Evolutionary conservation across 1,140 invertebrate genomes (phyloP).

Genomic region (Helicoverpa armigera): DNA sequence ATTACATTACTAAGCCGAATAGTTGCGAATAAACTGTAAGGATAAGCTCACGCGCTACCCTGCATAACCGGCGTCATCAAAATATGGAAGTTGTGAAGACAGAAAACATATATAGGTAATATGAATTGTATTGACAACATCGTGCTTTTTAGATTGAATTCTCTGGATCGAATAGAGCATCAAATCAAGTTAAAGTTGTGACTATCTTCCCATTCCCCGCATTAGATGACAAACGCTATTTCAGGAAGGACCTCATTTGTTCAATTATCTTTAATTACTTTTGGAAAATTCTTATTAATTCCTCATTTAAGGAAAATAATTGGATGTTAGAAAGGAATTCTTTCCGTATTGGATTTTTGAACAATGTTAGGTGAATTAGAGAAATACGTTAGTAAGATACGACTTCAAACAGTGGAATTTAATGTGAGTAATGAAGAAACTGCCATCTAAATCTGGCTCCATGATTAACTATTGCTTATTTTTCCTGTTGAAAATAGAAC

Average conservation of each 20-base stretch:
- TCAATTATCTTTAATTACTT: neutral
- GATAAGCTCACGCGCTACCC: too few relatives aligned
- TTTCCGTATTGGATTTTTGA: neutral
- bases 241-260: neutral
- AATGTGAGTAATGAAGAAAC: neutral
- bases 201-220: too few relatives aligned
- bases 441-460: neutral
- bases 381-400: neutral
- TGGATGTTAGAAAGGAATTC: neutral
- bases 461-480: neutral
- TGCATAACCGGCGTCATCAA: too few relatives aligned
- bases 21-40: too few relatives aligned
- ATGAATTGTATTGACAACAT: too few relatives aligned
- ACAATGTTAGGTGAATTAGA: neutral
- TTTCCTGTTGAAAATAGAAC: too few relatives aligned
- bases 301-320: neutral
- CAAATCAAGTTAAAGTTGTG: too few relatives aligned
- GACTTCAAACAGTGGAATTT: constrained; percentile 21
- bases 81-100: too few relatives aligned
- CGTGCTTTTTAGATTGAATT: too few relatives aligned
- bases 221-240: neutral
- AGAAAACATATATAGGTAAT: too few relatives aligned
- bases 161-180: too few relatives aligned
- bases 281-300: neutral
- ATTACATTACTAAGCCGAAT: too few relatives aligned